phyloP scores from a whole-genome alignment of 1,140 invertebrate species.

The Scaptomyza pallida region DNA sequence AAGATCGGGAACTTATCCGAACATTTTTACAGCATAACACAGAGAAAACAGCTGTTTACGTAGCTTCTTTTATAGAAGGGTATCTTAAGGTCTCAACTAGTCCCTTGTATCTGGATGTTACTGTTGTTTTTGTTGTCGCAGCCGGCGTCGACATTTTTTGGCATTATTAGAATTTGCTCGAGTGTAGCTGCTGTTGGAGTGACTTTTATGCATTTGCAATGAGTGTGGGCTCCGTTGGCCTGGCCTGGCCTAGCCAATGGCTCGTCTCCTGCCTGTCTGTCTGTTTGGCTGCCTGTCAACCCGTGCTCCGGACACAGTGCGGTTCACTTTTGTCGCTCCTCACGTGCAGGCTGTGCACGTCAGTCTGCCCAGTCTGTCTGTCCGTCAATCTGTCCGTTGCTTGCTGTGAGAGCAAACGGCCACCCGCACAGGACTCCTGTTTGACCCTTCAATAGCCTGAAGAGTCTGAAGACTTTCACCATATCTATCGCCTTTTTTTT shows the following conservation, averaged over 20 bases:
- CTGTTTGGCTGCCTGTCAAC: conserved; percentile 34
- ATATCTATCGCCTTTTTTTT: conserved; percentile 3
- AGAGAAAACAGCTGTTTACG: too few species aligned
- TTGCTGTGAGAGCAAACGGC: neutral
- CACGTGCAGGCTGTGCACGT: conserved; percentile 23
- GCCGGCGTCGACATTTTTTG: conserved; percentile 59
- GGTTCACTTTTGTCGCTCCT: conserved; percentile 20
- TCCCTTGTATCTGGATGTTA: neutral
- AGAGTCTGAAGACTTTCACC: conserved; percentile 8
- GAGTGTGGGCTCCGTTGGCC: conserved; percentile 7
- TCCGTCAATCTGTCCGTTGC: conserved; percentile 18
- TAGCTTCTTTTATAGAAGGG: too few species aligned
- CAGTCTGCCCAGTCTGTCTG: conserved; percentile 6
- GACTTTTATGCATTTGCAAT: conserved; percentile 50
- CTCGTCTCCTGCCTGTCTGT: conserved; percentile 19
- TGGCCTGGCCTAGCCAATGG: conserved; percentile 1
- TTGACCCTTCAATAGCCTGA: conserved; percentile 1
- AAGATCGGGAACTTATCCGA: too few species aligned
- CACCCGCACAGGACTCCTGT: conserved; percentile 1
- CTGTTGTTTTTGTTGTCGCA: conserved; percentile 15
- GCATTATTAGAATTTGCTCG: conserved; percentile 60
- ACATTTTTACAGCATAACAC: too few species aligned
- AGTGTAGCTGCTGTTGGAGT: conserved; percentile 13
- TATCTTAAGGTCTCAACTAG: neutral
- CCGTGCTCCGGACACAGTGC: conserved; percentile 47